Percentiles rank a stretch among this genome's conserved stretches.
Conservation (phyloP, 2,888 invertebrate species). For the Trichogramma evanescens region DNA sequence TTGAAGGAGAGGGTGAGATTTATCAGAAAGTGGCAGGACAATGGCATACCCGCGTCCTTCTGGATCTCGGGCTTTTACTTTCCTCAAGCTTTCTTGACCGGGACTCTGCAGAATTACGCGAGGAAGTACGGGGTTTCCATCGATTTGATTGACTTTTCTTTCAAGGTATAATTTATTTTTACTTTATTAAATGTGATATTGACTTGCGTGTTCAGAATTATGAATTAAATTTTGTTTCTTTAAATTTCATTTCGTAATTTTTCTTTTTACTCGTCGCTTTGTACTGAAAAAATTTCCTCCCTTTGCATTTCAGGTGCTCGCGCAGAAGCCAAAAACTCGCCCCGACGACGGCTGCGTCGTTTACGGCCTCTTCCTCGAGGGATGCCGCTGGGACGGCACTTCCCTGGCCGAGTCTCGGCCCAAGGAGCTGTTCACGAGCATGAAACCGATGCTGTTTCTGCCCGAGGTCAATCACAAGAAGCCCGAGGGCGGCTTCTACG, state of each 20-base stretch:
- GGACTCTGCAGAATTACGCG: slow-evolving; percentile 75
- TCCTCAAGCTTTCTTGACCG: slow-evolving; percentile 78
- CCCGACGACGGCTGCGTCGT: slow-evolving; percentile 60
- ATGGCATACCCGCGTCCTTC: slow-evolving; percentile 66
- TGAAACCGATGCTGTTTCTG: slow-evolving; percentile 63
- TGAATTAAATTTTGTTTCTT: too few relatives aligned
- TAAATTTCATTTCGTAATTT: too few relatives aligned
- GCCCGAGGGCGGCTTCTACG: slow-evolving; percentile 48
- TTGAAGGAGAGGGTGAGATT: slow-evolving; percentile 58
- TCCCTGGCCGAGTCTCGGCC: slow-evolving; percentile 57
- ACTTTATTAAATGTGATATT: background rate
- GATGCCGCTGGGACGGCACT: slow-evolving; percentile 64
- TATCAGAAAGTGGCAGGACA: slow-evolving; percentile 59
- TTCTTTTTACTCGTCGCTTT: too few relatives aligned
- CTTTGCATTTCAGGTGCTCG: slow-evolving; percentile 7
- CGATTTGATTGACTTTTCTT: slow-evolving; percentile 60
- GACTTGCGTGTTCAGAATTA: too few relatives aligned
- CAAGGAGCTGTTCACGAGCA: slow-evolving; percentile 68
- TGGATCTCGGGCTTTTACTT: slow-evolving; percentile 85
- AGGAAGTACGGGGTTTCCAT: slow-evolving; percentile 70
- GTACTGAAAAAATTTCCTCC: background rate
- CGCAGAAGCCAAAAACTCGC: slow-evolving; percentile 48
- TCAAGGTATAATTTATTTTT: slow-evolving; percentile 48
- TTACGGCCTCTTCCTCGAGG: slow-evolving; percentile 66
- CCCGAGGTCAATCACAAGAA: slow-evolving; percentile 59